These are phyloP conservation scores for Pseudochromis fuscus DNA, from an alignment of 2,797 vertebrate genomes.

Conservation along the genomic window DNA sequence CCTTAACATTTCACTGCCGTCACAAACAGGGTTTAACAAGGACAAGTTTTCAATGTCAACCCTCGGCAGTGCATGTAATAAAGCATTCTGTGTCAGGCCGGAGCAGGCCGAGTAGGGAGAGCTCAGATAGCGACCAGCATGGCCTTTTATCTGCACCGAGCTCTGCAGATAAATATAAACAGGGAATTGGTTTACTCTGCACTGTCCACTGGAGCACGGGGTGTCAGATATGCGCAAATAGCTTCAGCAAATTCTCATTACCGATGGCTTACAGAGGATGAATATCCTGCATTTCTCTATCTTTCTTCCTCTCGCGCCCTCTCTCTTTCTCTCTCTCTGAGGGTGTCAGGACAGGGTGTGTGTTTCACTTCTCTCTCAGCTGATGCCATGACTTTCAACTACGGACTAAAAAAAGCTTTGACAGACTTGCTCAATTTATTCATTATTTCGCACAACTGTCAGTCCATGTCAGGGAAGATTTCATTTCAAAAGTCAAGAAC, in stretches of 20 bases:
- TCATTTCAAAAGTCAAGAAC: background rate
- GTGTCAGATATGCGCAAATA: constrained; percentile 57
- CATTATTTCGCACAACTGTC: constrained; percentile 48
- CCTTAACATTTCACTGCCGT: constrained; percentile 37
- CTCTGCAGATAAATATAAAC: constrained; percentile 69
- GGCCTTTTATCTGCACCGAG: constrained; percentile 54
- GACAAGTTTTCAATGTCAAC: constrained; percentile 62
- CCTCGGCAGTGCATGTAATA: constrained; percentile 19
- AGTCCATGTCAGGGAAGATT: constrained; percentile 24
- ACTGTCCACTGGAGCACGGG: constrained; percentile 49
- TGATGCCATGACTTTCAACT: constrained; percentile 60
- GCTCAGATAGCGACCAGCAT: constrained; percentile 50
- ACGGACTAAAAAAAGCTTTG: constrained; percentile 58
- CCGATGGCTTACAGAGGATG: constrained; percentile 58
- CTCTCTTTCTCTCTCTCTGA: constrained; percentile 21
- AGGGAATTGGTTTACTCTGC: constrained; percentile 63
- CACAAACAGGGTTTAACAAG: constrained; percentile 42
- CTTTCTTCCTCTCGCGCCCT: constrained; percentile 4
- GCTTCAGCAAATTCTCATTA: constrained; percentile 69
- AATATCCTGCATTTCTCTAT: constrained; percentile 47
- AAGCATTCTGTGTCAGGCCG: constrained; percentile 42
- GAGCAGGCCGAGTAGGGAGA: constrained; percentile 10
- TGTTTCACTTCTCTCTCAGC: constrained; percentile 65
- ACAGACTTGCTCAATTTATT: constrained; percentile 59
- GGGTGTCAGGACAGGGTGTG: constrained; percentile 61